phyloP scores from a whole-genome alignment of 2,888 invertebrate species.

The Aleiodes alternator region DNA sequence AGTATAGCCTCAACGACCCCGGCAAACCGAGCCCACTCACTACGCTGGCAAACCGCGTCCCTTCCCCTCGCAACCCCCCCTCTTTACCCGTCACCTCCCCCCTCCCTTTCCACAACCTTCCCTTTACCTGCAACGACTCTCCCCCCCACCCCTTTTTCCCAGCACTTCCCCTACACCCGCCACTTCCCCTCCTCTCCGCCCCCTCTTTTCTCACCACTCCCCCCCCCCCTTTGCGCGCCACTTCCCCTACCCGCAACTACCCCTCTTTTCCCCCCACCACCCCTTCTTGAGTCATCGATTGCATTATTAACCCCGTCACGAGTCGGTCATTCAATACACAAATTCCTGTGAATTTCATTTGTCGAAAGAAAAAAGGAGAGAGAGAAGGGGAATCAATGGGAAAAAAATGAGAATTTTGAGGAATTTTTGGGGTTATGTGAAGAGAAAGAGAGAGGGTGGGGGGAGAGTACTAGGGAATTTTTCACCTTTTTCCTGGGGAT shows the following conservation, averaged over 20 bases:
- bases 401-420: neutral
- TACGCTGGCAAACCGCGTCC: slow-evolving; percentile 20
- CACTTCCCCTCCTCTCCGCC: neutral
- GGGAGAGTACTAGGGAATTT: neutral
- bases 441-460: neutral
- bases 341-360: neutral
- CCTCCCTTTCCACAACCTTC: neutral
- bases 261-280: neutral
- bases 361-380: neutral
- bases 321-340: slow-evolving; percentile 23
- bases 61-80: neutral
- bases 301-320: slow-evolving; percentile 24
- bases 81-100: neutral
- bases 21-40: slow-evolving; percentile 30
- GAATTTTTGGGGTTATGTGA: neutral
- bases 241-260: neutral
- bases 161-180: neutral
- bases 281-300: slow-evolving; percentile 24
- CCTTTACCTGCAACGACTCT: neutral
- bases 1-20: slow-evolving; percentile 34
- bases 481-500: neutral
- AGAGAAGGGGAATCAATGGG: neutral
- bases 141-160: neutral
- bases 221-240: neutral
- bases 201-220: neutral